A percentile compares a stretch with the other conserved stretches of the same genome.
Evolutionary conservation across 2,797 vertebrate genomes (phyloP).

Genomic region (Sebastes minor): DNA sequence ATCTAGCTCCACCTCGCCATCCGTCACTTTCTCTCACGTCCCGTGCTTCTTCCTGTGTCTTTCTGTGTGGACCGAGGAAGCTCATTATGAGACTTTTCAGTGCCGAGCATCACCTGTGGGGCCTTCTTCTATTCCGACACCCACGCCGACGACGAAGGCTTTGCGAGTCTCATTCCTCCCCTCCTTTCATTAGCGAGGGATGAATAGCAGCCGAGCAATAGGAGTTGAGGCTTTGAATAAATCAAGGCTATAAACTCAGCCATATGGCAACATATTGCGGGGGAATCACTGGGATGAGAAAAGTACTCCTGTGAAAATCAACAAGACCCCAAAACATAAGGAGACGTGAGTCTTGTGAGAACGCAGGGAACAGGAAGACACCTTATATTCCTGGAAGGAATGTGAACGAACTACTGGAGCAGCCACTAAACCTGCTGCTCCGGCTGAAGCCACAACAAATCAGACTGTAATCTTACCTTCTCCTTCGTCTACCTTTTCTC

Average conservation of each 20-base stretch:
- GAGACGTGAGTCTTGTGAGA: conserved; percentile 2
- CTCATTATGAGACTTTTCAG: conserved; percentile 65
- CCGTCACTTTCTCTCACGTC: conserved; percentile 37
- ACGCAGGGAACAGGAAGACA: background rate
- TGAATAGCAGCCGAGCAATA: conserved; percentile 37
- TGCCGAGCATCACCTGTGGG: conserved; percentile 57
- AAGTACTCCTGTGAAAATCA: conserved; percentile 38
- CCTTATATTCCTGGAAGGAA: conserved; percentile 26
- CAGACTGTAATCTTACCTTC: conserved; percentile 8
- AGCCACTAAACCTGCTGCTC: conserved; percentile 19
- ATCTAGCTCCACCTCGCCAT: conserved; percentile 37
- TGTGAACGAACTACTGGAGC: conserved; percentile 32
- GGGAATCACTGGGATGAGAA: conserved; percentile 28
- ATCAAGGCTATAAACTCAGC: conserved; percentile 41
- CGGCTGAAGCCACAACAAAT: conserved; percentile 33
- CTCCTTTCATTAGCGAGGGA: conserved; percentile 44
- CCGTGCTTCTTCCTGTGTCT: conserved; percentile 16
- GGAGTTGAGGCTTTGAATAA: conserved; percentile 45
- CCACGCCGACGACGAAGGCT: conserved; percentile 32
- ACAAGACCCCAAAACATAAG: conserved; percentile 34
- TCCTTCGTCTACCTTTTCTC: background rate
- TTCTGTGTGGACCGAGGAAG: conserved; percentile 21
- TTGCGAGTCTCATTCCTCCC: conserved; percentile 25
- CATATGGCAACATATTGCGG: conserved; percentile 45
- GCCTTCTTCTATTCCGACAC: conserved; percentile 43